Percentiles rank a stretch among this genome's conserved stretches.
These are phyloP conservation scores for Eurosta solidaginis DNA, from an alignment of 1,140 invertebrate genomes.

Conservation along the genomic window DNA sequence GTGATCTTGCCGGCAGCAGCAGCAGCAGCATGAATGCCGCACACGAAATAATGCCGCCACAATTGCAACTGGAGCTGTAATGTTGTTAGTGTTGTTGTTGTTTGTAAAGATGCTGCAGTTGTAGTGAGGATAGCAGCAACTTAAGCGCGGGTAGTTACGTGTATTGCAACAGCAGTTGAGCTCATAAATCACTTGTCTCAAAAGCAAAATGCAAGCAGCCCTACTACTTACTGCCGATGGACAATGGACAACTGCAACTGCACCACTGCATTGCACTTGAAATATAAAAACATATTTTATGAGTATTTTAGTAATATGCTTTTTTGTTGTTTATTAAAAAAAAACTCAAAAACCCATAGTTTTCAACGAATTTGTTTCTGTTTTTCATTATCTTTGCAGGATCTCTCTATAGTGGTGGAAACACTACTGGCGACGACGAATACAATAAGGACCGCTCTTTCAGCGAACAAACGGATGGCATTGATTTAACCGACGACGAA, in stretches of 20 bases:
- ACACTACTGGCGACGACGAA: conserved; percentile 65
- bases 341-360: too few relatives aligned
- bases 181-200: conserved; percentile 4
- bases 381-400: not conserved
- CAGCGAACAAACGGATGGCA: conserved; percentile 54
- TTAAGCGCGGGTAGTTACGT: not conserved
- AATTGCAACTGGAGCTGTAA: not conserved
- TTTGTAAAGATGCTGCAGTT: not conserved
- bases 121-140: not conserved
- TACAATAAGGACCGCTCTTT: conserved; percentile 46
- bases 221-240: too few relatives aligned
- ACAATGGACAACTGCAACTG: too few relatives aligned
- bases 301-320: not conserved
- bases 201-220: too few relatives aligned
- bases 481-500: conserved; percentile 65
- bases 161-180: not conserved
- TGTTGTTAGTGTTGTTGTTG: not conserved
- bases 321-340: not conserved
- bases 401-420: conserved; percentile 59
- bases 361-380: not conserved
- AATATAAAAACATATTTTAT: not conserved
- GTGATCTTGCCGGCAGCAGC: not conserved
- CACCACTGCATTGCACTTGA: not conserved
- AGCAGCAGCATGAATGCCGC: not conserved
- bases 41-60: not conserved